These are phyloP conservation scores for Vesta saturnalis DNA, from an alignment of 2,888 invertebrate species.

Conservation along the genomic window DNA sequence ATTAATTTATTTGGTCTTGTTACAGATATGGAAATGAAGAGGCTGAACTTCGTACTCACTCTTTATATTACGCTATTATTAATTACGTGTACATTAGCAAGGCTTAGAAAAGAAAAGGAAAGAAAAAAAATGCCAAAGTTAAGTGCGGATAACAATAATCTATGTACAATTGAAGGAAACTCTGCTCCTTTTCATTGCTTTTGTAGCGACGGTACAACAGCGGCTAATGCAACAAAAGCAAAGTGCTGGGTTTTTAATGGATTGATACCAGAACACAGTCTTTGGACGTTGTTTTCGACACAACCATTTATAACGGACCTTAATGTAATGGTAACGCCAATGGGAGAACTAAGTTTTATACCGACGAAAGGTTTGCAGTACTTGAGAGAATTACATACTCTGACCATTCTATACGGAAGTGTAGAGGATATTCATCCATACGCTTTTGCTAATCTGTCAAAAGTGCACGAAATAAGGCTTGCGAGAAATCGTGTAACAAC, in stretches of 20 bases:
- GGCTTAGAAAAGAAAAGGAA: constrained; percentile 31
- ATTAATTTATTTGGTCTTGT: constrained; percentile 19
- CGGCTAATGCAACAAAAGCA: constrained; percentile 72
- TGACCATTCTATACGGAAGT: constrained; percentile 78
- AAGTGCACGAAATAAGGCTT: constrained; percentile 73
- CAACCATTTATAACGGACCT: constrained; percentile 77
- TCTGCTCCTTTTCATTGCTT: constrained; percentile 71
- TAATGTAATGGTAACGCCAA: constrained; percentile 76
- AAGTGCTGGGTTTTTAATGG: constrained; percentile 81
- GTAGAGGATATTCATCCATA: constrained; percentile 75
- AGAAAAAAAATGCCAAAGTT: constrained; percentile 31
- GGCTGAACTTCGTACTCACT: constrained; percentile 8
- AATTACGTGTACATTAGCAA: constrained; percentile 15
- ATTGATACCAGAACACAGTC: constrained; percentile 73
- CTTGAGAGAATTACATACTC: constrained; percentile 71
- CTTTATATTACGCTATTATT: constrained; percentile 21
- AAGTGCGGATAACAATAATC: constrained; percentile 26
- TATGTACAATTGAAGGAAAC: constrained; percentile 48
- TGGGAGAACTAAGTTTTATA: constrained; percentile 75
- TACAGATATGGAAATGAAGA: constrained; percentile 32
- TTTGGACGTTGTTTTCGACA: constrained; percentile 78
- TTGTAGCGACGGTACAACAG: constrained; percentile 68
- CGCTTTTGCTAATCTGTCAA: constrained; percentile 79
- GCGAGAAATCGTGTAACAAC: constrained; percentile 76
- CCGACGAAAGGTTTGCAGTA: constrained; percentile 76